Conservation (phyloP, 2,797 vertebrate species). For the Enteromius paludinosus region DNA sequence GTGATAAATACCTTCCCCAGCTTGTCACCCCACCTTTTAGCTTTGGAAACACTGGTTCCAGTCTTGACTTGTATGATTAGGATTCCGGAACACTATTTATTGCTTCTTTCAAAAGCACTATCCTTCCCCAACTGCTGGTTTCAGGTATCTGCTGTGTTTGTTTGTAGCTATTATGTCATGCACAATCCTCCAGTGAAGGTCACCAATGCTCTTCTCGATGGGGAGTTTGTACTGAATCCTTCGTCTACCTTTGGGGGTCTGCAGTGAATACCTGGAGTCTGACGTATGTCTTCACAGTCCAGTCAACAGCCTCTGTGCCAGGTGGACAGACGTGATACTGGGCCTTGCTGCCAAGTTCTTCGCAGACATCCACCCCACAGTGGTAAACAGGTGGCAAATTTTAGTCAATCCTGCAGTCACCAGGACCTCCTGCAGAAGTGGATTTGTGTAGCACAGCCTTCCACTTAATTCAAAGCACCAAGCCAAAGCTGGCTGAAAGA, state of each 20-base stretch:
- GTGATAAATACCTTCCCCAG: constrained; percentile 16
- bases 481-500: constrained; percentile 14
- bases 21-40: constrained; percentile 14
- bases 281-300: constrained; percentile 44
- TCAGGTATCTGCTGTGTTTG: constrained; percentile 11
- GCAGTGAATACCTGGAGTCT: constrained; percentile 25
- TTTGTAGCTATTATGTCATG: constrained; percentile 39
- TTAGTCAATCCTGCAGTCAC: constrained; percentile 35
- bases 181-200: constrained; percentile 36
- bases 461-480: not conserved
- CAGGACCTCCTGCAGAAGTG: not conserved
- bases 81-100: not conserved
- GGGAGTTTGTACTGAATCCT: constrained; percentile 17
- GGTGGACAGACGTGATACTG: constrained; percentile 42
- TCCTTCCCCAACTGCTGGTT: not conserved
- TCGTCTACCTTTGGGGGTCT: constrained; percentile 43
- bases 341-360: constrained; percentile 34
- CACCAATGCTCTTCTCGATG: constrained; percentile 18
- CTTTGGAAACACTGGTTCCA: not conserved
- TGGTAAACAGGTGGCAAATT: constrained; percentile 48
- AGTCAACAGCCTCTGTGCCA: constrained; percentile 35
- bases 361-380: constrained; percentile 27
- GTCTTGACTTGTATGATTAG: constrained; percentile 4
- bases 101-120: not conserved
- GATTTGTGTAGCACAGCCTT: constrained; percentile 10